These are phyloP conservation scores for Dissostichus mawsoni DNA, from an alignment of 2,113 vertebrate species.

Conservation along the genomic window DNA sequence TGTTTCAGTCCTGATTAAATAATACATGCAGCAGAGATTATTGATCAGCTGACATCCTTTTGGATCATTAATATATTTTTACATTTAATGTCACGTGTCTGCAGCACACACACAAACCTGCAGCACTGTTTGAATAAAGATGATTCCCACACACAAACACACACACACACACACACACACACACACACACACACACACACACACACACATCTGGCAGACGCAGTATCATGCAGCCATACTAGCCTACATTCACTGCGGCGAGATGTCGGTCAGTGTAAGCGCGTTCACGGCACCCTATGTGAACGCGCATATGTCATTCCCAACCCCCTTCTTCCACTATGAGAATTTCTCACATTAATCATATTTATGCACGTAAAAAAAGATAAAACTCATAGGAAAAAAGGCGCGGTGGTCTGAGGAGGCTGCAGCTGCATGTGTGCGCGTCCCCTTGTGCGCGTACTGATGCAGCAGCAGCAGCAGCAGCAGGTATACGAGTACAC, in stretches of 20 bases:
- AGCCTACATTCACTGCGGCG: slow-evolving; percentile 77
- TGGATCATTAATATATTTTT: not conserved
- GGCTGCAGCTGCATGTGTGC: slow-evolving; percentile 30
- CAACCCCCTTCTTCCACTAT: not conserved
- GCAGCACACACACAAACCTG: no score
- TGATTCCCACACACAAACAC: not conserved
- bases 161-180: not conserved
- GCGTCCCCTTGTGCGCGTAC: not conserved
- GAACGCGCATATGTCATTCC: slow-evolving; percentile 29
- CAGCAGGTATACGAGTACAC: not conserved
- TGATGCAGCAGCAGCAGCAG: not conserved
- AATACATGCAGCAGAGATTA: not conserved
- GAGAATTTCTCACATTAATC: not conserved
- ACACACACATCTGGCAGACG: slow-evolving; percentile 59
- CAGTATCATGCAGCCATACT: slow-evolving; percentile 56
- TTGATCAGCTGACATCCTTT: slow-evolving; percentile 18
- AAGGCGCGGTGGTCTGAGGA: not conserved
- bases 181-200: not conserved
- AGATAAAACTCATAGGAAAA: not conserved
- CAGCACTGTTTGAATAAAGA: not conserved
- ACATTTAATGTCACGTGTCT: no score
- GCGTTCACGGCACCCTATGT: slow-evolving; percentile 32
- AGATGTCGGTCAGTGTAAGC: slow-evolving; percentile 77
- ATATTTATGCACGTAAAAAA: not conserved
- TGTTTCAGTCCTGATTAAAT: not conserved